Evolutionary conservation across 2,888 invertebrate genomes (phyloP).

Genomic region (Agapostemon virescens): DNA sequence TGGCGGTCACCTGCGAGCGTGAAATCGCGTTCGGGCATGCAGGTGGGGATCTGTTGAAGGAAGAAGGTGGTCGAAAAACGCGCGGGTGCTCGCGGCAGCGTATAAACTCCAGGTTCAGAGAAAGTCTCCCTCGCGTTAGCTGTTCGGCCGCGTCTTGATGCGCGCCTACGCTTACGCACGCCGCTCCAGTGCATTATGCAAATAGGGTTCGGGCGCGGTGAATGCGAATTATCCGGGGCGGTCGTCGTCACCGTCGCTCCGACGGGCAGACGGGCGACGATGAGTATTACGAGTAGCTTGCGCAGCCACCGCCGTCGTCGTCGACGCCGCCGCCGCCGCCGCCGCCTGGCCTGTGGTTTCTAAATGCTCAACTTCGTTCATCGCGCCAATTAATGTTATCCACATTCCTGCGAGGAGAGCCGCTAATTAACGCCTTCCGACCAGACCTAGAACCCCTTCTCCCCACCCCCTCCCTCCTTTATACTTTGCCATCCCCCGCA

Average conservation of each 20-base stretch:
- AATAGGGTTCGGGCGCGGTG: slow-evolving; percentile 26
- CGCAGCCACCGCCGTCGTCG: neutral
- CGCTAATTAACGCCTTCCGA: slow-evolving; percentile 65
- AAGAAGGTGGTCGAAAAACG: too few relatives aligned
- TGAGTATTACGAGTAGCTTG: too few relatives aligned
- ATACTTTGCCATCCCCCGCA: neutral
- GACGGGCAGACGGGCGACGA: slow-evolving; percentile 36
- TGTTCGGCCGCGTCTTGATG: slow-evolving; percentile 32
- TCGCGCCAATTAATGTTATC: slow-evolving; percentile 71
- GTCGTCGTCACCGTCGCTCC: slow-evolving; percentile 43
- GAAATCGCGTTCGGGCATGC: too few relatives aligned
- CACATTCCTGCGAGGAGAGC: slow-evolving; percentile 62
- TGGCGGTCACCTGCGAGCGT: too few relatives aligned
- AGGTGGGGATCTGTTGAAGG: too few relatives aligned
- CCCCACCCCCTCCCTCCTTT: neutral
- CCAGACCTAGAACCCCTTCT: slow-evolving; percentile 35
- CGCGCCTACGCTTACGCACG: slow-evolving; percentile 12
- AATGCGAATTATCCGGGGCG: slow-evolving; percentile 36
- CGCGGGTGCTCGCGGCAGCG: too few relatives aligned
- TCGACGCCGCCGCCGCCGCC: too few relatives aligned
- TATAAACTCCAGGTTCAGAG: slow-evolving; percentile 16
- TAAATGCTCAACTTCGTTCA: slow-evolving; percentile 49
- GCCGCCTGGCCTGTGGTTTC: slow-evolving; percentile 45
- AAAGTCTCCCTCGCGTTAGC: neutral
- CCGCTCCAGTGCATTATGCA: slow-evolving; percentile 26